Base-by-base conservation (phyloP, 2,888 invertebrate species). In the Eupeodes luniger region DNA sequence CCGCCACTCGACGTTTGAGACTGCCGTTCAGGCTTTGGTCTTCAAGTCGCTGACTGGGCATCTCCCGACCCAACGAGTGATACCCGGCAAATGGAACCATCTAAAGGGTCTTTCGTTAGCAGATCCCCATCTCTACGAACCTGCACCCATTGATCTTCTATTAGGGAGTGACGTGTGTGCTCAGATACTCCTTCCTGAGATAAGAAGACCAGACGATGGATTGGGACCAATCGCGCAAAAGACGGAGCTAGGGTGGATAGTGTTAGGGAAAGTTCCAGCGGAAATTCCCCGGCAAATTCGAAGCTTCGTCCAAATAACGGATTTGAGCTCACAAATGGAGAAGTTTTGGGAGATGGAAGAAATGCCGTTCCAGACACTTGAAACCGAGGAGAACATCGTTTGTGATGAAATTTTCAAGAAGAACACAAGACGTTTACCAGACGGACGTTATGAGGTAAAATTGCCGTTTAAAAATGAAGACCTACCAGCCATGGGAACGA, bases 41-140 rank as follows among this genome's bases (percentile, higher is more conserved):
- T 66, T 67, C n/a, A 53, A 83, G 74, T 59, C 78, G 67, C 59
- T 84, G 74, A 59, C 70, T 70, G 53, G 53, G 5, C 79, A 61
- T 70, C 51, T 55, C 61, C 62, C 78, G 40, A 10, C 64, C 59
- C 70, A 49, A 34, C 66, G 61, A 14, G 19, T 76, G 44, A n/a
- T 40, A 44, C 55, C 53, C 12, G 44, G 51, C 19, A 66, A 66
- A 16, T 81, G 67, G 59, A 14, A 69, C 16, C 81, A 76, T 19
- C 47, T 69, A 1, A 47, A 76, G 11, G 69, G 49, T 7, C 61
- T 81, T 11, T 34, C 53, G 5, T 69, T 69, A 47, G 53, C 47
- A 10, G 69, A 77, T 27, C 70, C 62, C 1, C 19, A 19, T 19
- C 19, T 19, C 19, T 19, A 19, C 19, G 19, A 19, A 19, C 19